A percentile compares a stretch with the other conserved stretches of the same genome.
Evolutionary conservation across 2,888 invertebrate species (phyloP).

Genomic region (Willowsia nigromaculata): DNA sequence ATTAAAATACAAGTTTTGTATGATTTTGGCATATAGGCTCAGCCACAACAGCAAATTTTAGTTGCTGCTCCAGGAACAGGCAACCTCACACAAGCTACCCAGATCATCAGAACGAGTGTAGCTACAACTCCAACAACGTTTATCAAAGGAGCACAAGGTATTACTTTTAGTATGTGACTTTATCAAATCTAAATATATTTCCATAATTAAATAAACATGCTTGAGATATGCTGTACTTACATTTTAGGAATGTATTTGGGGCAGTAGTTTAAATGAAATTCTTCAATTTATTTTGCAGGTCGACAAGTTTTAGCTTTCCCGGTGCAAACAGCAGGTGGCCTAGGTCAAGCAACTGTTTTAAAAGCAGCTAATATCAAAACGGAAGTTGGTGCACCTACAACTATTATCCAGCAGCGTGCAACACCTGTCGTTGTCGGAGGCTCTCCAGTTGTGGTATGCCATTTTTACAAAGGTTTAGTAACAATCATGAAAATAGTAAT

Average conservation of each 20-base stretch:
- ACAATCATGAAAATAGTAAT: too few species aligned
- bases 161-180: not conserved
- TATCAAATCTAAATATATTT: not conserved
- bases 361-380: constrained; percentile 77
- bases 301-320: constrained; percentile 79
- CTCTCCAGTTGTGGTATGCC: constrained; percentile 72
- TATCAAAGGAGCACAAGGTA: constrained; percentile 75
- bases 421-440: constrained; percentile 72
- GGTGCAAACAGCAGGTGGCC: constrained; percentile 74
- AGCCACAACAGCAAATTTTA: constrained; percentile 71
- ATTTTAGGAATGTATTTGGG: too few species aligned
- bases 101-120: constrained; percentile 74
- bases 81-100: constrained; percentile 66
- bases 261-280: not conserved
- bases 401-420: constrained; percentile 70
- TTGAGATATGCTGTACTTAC: too few species aligned
- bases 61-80: constrained; percentile 65
- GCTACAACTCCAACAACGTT: constrained; percentile 72
- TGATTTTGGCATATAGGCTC: constrained; percentile 31
- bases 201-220: too few species aligned
- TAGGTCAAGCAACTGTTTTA: constrained; percentile 76
- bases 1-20: too few species aligned
- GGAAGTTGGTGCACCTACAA: constrained; percentile 62
- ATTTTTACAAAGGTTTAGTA: not conserved
- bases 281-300: constrained; percentile 40